Evolutionary conservation across 2,888 invertebrate genomes (phyloP), one percentile per base, ranked within the genome.

Genomic region (Carabus problematicus): DNA sequence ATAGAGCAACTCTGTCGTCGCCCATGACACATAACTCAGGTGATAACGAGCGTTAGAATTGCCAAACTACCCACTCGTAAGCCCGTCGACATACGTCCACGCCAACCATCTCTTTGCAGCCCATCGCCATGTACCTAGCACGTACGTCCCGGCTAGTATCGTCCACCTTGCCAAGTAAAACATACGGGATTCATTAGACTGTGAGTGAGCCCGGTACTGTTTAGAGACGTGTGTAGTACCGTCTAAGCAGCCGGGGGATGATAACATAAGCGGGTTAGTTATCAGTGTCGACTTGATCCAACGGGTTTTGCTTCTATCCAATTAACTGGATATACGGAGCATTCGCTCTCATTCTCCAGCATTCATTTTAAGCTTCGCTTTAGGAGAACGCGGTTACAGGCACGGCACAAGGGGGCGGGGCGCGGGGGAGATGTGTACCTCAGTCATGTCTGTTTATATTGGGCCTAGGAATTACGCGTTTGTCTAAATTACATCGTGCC

Each of bases 1-100:
- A 70, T 79, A 77, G 77, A 80, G 79, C 80, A 79, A 80, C 80
- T 80, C 80, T 81, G 81, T 81, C 81, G 81, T 75, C 81, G 79
- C 80, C 76, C 74, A 41, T 69, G 42, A 73, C 74, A 75, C 79
- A 79, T 82, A 82, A 81, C 76, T 82, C 82, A 81, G 81, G 81
- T 81, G 82, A 79, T 81, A 82, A 82, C 81, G 79, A 79, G 78
- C 79, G 76, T 79, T 79, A 77, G 79, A 79, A 81, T 80, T 79
- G 79, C 79, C 79, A 75, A 76, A 75, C 77, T 76, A 77, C 77
- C 75, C 29, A 14, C 45, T 19, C 39, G 29, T 49, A 49, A 52
- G 9, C 43, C 42, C 3, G n/a, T n/a, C 45, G 41, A 59, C 59
- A 59, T 41, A 12, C 59, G 11, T 41, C 59, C 59, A 8, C 41